Base-by-base conservation (phyloP, 2,797 vertebrate genomes). In the Stomatorhinus walkeri region DNA sequence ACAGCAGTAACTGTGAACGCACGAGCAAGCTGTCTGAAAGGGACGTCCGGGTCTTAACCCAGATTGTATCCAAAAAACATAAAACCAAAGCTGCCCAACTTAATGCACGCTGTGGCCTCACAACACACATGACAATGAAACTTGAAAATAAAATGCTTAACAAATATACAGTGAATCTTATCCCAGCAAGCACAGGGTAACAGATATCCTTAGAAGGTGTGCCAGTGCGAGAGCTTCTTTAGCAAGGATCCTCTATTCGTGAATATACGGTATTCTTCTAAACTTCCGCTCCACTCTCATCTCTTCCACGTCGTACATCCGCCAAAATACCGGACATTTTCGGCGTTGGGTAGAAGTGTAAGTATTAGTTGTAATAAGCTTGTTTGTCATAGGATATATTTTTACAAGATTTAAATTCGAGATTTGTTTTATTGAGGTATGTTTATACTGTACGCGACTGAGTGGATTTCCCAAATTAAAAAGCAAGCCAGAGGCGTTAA, bases 271-370 rank as follows among this genome's bases (percentile, higher is more conserved):
- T 90, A 91, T 91, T 93, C 76, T 68, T 8, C 93, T 91, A 93
- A 93, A 94, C 90, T 92, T 95, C 95, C 94, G 93, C 43, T n/a
- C 79, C 83, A 59, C 8, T 32, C 12, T 89, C 89, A 64, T 40
- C 49, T 79, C 48, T 49, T 89, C 89, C 91, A 92, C 91, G 88
- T 93, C 91, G 91, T 90, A 92, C 86, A 79, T 91, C 90, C 91
- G 91, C 49, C 19, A 56, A 8, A 1, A 6, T 12, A 46, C 87
- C 87, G 22, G 81, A 32, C 81, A 88, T 46, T 4, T 54, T 54
- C 84, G 36, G 59, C 87, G 89, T 9, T 24, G 0, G 2, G 22
- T 24, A 14, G 6, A 59, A 22, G 22, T n/a, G 88, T 89, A 36
- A 87, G 88, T 89, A 24, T 43, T 40, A 3, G 12, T 83, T 43